Evolutionary conservation across 64 coral and sea anemone species (phyloP).

Genomic region (Actinia equina): DNA sequence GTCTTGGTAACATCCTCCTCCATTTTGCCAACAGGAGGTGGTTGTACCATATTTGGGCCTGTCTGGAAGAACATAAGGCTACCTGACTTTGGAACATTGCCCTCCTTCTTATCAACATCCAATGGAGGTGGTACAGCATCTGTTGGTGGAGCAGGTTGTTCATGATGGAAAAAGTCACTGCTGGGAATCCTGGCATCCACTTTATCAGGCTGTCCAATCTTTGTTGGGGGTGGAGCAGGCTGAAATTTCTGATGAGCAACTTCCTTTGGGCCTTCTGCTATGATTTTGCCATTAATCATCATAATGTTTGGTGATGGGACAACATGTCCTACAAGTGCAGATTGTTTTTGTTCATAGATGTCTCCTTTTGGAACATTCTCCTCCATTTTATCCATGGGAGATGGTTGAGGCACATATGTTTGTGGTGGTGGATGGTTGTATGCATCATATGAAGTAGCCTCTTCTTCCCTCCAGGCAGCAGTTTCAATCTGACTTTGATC

Average conservation of each 20-base stretch:
- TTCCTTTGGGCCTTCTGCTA: not conserved
- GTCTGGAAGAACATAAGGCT: not conserved
- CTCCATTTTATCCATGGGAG: not conserved
- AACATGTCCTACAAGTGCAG: not conserved
- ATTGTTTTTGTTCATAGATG: not conserved
- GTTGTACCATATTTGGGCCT: not conserved
- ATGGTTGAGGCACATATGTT: not conserved
- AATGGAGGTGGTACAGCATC: not conserved
- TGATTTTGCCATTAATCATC: not conserved
- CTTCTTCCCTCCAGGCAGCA: not conserved
- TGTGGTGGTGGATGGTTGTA: not conserved
- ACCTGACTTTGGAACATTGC: not conserved
- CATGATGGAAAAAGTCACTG: not conserved
- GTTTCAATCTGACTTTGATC: not conserved
- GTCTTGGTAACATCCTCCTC: not conserved
- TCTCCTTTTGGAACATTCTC: not conserved
- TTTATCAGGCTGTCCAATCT: not conserved
- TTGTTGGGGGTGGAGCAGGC: not conserved
- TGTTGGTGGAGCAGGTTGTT: not conserved
- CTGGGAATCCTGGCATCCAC: not conserved
- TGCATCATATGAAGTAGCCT: not conserved
- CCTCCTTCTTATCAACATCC: not conserved
- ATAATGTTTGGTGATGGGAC: not conserved
- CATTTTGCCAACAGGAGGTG: not conserved
- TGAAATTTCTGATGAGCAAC: not conserved